phyloP scores from a whole-genome alignment of 2,113 vertebrate genomes.

The Nerophis lumbriciformis region DNA sequence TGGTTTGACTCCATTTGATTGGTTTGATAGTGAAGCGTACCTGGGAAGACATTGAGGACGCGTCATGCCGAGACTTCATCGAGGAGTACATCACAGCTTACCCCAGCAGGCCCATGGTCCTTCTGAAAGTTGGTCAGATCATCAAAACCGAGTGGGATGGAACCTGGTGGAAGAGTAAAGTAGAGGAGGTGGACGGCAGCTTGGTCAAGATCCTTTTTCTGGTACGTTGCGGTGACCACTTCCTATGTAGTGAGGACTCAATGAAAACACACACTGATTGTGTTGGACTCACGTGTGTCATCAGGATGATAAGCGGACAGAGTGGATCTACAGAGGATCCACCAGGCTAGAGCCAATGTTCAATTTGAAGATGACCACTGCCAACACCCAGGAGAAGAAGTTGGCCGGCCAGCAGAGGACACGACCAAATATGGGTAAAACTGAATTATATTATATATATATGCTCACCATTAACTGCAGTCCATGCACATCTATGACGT shows the following conservation, averaged over 20 bases:
- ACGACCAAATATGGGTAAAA: constrained; percentile 87
- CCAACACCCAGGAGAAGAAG: constrained; percentile 89
- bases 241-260: background rate
- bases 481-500: background rate
- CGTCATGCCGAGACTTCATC: constrained; percentile 92
- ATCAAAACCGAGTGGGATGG: constrained; percentile 99
- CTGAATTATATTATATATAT: no score
- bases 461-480: background rate
- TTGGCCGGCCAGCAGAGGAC: constrained; percentile 85
- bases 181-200: constrained; percentile 96
- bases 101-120: constrained; percentile 95
- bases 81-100: constrained; percentile 96
- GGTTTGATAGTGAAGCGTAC: constrained; percentile 79
- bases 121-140: constrained; percentile 89
- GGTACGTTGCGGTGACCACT: constrained; percentile 66
- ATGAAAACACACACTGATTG: background rate
- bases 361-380: constrained; percentile 91
- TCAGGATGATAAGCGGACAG: constrained; percentile 92
- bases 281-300: background rate
- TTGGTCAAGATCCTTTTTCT: constrained; percentile 96
- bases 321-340: constrained; percentile 97
- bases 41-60: constrained; percentile 96
- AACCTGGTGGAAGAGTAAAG: constrained; percentile 97
- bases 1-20: background rate
- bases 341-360: constrained; percentile 97